A percentile compares a stretch with the other conserved stretches of the same genome.
Evolutionary conservation across 1,140 invertebrate species (phyloP).

Genomic region (Pseudachorutes palmiensis): DNA sequence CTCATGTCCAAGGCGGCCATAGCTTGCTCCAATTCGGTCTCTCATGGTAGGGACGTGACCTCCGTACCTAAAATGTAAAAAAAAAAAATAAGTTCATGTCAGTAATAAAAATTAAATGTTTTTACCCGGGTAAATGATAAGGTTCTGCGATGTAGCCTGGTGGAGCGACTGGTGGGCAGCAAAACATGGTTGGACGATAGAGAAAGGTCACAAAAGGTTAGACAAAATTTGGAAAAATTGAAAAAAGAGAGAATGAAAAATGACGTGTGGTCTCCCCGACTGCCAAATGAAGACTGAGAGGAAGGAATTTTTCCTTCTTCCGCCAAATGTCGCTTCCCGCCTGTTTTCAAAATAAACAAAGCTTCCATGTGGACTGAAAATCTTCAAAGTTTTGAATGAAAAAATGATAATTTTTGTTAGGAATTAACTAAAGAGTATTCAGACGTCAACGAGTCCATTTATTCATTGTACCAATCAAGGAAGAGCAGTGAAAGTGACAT

Average conservation of each 20-base stretch:
- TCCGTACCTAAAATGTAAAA: slow-evolving; percentile 24
- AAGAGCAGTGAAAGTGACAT: slow-evolving; percentile 93
- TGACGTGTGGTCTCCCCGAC: background rate
- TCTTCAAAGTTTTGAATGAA: too few relatives aligned
- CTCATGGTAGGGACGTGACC: slow-evolving; percentile 30
- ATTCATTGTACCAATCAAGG: slow-evolving; percentile 97
- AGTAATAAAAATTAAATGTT: background rate
- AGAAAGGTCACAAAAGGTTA: background rate
- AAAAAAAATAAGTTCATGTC: too few relatives aligned
- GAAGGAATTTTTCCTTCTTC: too few relatives aligned
- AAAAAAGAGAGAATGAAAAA: background rate
- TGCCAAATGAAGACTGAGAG: too few relatives aligned
- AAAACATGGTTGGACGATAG: background rate
- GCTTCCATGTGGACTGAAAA: too few relatives aligned
- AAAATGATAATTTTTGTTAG: too few relatives aligned
- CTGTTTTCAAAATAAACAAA: too few relatives aligned
- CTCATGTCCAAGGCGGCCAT: slow-evolving; percentile 22
- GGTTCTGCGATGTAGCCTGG: slow-evolving; percentile 31
- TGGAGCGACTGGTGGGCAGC: background rate
- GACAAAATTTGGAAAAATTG: background rate
- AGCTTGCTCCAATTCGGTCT: slow-evolving; percentile 25
- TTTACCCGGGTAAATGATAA: slow-evolving; percentile 35
- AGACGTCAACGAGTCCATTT: too few relatives aligned
- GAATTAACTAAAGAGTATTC: too few relatives aligned
- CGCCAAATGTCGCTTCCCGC: too few relatives aligned